Evolutionary conservation across 2,888 invertebrate genomes (phyloP), one percentile per base, ranked within the genome.

Genomic region (Amblyjoppa proteus): DNA sequence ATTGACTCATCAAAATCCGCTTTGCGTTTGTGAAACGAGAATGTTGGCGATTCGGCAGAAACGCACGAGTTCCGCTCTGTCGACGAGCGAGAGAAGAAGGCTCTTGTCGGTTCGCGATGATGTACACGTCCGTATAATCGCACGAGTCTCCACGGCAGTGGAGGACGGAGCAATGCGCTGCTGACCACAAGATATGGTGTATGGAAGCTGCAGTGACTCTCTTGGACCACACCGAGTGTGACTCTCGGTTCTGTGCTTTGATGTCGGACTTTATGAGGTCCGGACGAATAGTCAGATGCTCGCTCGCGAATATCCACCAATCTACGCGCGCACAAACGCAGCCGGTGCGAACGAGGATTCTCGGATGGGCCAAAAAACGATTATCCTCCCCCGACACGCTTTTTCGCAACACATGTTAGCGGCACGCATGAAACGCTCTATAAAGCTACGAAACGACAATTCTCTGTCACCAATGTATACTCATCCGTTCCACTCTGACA

Each of bases 231-330:
- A 61, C 45, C 16, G 28, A 20, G 58, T 74, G 58, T 61, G 45
- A 41, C 58, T 61, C 38, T 3, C 74, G 45, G 41, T 61, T n/a
- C 28, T 49, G 16, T 28, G 45, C 74, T 74, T 74, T 74, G 74
- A 74, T 56, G 74, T 74, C 45, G 20, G 25, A 31, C n/a, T 74
- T 74, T 74, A 74, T 31, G 74, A 74, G 20, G 61, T 45, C 28
- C 25, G 45, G 74, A 74, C 61, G 74, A 61, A 74, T 45, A 61
- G 58, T 61, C 28, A n/a, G 9, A 61, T 49, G 61, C 45, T 41
- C 28, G 20, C 28, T 3, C 20, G n/a, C 28, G 58, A 34, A 28
- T 74, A 58, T 25, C 25, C 73, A 16, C 13, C 34, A n/a, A 64
- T 64, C n/a, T 31, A 16, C 64, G 13, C 28, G 28, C 20, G 49